Conservation (phyloP, 2,888 invertebrate genomes). For the Embidobia sp. region DNA sequence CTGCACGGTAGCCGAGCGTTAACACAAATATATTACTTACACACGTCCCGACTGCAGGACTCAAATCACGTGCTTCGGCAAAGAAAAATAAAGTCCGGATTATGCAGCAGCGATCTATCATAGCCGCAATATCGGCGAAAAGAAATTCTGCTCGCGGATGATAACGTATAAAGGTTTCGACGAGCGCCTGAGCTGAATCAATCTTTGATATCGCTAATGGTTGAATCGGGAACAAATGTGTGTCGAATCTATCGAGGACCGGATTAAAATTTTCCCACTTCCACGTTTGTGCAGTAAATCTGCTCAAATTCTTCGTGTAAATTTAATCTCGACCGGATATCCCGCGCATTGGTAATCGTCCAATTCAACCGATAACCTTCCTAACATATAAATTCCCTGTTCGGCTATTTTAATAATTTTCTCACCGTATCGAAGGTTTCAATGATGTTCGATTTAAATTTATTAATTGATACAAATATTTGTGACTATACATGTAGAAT, state of each 20-base stretch:
- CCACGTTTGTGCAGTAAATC: neutral
- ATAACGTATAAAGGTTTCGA: slow-evolving; percentile 20
- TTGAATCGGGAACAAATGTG: slow-evolving; percentile 30
- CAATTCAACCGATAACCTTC: too few species aligned
- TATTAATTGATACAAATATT: too few species aligned
- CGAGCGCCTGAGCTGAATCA: slow-evolving; percentile 33
- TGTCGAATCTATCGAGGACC: slow-evolving; percentile 1
- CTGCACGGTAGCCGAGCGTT: slow-evolving; percentile 20
- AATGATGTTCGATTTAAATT: too few species aligned
- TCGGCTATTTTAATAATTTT: too few species aligned
- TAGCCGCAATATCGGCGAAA: slow-evolving; percentile 37
- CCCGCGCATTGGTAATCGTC: neutral
- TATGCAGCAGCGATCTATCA: slow-evolving; percentile 57
- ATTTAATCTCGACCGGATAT: neutral
- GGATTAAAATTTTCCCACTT: neutral
- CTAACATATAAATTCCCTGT: too few species aligned
- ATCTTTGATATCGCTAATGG: slow-evolving; percentile 37
- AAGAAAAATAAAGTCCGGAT: slow-evolving; percentile 59
- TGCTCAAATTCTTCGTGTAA: neutral
- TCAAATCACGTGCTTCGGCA: slow-evolving; percentile 47
- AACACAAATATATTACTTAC: slow-evolving; percentile 48
- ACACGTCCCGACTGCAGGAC: slow-evolving; percentile 35
- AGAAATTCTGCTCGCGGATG: slow-evolving; percentile 23
- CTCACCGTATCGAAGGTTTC: too few species aligned
- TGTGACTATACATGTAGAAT: too few species aligned